Base-by-base conservation (phyloP, 2,888 invertebrate genomes). In the Sicus ferrugineus region DNA sequence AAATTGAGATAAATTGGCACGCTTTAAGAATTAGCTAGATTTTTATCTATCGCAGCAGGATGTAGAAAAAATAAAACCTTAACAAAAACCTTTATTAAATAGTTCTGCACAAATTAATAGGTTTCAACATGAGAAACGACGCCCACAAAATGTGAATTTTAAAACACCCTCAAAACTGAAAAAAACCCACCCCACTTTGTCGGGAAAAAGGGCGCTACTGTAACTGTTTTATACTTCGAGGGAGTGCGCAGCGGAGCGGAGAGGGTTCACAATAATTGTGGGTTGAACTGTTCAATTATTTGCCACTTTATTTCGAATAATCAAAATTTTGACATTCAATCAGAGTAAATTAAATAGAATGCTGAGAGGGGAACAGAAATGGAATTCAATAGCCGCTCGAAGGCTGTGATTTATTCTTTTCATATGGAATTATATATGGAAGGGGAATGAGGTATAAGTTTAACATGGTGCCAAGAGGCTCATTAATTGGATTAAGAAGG, bases 251-350 rank as follows among this genome's bases (percentile, higher is more conserved):
- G 38, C 6, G 11, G 42, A 9, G 4, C 42, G n/a, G 42, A 9
- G 42, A n/a, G 50, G 50, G 58, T 23, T 54, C 64, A 66, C 31
- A 68, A 70, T 73, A 73, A 73, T 74, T 75, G 68, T 73, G 74
- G 72, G 73, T 72, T 75, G 67, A 66, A 70, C 64, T 74, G 70
- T 59, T 70, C 74, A 75, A 75, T 76, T 76, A 76, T 75, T 72
- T 74, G 75, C 70, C 76, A 76, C 73, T 76, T 73, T 74, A 73
- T 73, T 72, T 68, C 46, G 61, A 70, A 69, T 21, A n/a, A 30
- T 59, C 58, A 23, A 52, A 54, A 31, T 31, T 34, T 65, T 16
- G 38, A 21, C 65, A 54, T 52, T 54, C 65, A 65, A 54, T 65
- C n/a, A n/a, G 38, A 46, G 48, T 38, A 46, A 28, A 26, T 59